Conservation (phyloP, 2,113 vertebrate genomes). For the Arvicanthis niloticus region DNA sequence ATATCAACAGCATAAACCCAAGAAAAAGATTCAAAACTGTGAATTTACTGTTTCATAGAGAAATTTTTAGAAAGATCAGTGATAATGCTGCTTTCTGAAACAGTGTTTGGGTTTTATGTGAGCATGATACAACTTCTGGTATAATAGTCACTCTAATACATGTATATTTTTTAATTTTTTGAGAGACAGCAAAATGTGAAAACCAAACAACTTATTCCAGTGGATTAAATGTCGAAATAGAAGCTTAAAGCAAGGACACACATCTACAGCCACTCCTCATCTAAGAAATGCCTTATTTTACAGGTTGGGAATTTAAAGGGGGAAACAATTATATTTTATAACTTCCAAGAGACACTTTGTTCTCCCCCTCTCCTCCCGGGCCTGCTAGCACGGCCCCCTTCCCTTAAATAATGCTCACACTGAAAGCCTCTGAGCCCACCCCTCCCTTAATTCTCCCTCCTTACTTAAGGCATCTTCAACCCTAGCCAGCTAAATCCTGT, state of each 20-base stretch:
- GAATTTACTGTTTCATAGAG: background rate
- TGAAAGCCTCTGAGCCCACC: background rate
- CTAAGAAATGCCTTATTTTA: conserved; percentile 20
- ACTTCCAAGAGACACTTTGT: background rate
- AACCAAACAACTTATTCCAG: background rate
- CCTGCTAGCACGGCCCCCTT: background rate
- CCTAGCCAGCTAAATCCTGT: background rate
- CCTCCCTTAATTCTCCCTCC: background rate
- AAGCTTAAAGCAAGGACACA: conserved; percentile 1
- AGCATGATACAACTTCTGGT: background rate
- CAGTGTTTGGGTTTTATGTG: background rate
- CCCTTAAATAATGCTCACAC: background rate
- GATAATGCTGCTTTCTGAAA: background rate
- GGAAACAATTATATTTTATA: background rate
- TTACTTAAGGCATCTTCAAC: conserved; percentile 35
- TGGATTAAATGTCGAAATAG: background rate
- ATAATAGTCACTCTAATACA: background rate
- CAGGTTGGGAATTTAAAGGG: background rate
- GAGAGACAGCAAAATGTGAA: background rate
- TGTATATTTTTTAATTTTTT: conserved; percentile 27
- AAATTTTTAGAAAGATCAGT: background rate
- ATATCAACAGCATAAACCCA: background rate
- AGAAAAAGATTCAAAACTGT: background rate
- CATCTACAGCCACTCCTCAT: background rate
- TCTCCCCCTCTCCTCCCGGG: background rate